Percentiles rank a stretch among this genome's conserved stretches.
phyloP scores from a whole-genome alignment of 2,888 invertebrate genomes.

The Xanthorhoe designata region DNA sequence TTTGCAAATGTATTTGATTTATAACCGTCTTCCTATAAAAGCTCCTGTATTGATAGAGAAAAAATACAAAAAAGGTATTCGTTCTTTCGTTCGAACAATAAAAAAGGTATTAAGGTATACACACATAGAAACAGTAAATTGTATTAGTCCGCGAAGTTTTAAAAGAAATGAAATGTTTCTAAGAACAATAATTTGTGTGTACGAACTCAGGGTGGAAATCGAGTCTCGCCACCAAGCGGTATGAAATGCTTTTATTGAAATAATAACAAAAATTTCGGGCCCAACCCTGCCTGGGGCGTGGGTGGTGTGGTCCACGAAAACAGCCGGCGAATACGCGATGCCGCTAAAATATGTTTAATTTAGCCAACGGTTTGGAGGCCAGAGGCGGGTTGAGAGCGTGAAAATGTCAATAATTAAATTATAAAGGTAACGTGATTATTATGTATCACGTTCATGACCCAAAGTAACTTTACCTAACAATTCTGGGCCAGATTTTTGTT shows the following conservation, averaged over 20 bases:
- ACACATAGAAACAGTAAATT: background rate
- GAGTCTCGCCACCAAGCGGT: slow-evolving; percentile 45
- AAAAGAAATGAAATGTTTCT: slow-evolving; percentile 44
- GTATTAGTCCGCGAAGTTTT: background rate
- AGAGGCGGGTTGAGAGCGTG: slow-evolving; percentile 26
- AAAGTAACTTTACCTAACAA: background rate
- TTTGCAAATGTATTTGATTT: no score
- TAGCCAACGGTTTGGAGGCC: slow-evolving; percentile 22
- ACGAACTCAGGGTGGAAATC: slow-evolving; percentile 45
- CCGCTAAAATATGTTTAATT: slow-evolving; percentile 32
- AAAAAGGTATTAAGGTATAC: no score
- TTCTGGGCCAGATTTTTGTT: background rate
- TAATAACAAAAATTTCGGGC: slow-evolving; percentile 61
- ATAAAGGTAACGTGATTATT: slow-evolving; percentile 29
- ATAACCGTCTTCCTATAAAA: no score
- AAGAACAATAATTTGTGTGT: slow-evolving; percentile 45
- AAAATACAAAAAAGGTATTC: no score
- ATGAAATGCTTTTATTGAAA: slow-evolving; percentile 63
- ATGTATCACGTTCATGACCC: slow-evolving; percentile 25
- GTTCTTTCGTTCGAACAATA: no score
- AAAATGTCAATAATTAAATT: slow-evolving; percentile 35
- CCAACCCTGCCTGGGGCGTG: slow-evolving; percentile 28
- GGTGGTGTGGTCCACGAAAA: slow-evolving; percentile 27
- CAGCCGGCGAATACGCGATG: slow-evolving; percentile 19
- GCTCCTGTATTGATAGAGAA: no score